phyloP scores from a whole-genome alignment of 2,888 invertebrate species.

The Anagyrus pseudococci region DNA sequence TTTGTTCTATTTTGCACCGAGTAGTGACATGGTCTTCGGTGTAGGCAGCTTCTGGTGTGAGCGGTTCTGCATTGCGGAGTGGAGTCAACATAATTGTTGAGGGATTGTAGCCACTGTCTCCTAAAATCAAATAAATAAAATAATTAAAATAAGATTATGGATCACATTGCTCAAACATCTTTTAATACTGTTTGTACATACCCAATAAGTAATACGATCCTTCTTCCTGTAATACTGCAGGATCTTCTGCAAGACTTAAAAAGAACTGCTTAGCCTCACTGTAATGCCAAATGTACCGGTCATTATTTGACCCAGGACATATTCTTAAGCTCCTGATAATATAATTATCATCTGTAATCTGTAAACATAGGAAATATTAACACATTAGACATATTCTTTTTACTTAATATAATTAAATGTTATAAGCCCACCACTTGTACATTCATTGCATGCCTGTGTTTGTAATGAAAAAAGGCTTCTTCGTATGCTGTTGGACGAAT shows the following conservation, averaged over 20 bases:
- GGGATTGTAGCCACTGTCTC: background rate
- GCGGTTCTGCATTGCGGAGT: background rate
- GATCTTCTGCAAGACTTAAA: background rate
- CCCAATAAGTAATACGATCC: background rate
- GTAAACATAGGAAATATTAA: no score
- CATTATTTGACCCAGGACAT: no score
- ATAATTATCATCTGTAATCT: no score
- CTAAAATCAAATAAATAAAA: background rate
- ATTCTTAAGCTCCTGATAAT: no score
- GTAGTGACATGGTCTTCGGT: background rate
- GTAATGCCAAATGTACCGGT: background rate
- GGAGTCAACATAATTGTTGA: background rate
- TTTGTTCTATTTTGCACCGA: background rate
- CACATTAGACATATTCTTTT: no score
- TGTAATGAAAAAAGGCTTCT: no score
- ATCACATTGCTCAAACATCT: background rate
- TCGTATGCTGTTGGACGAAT: no score
- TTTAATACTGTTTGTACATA: background rate
- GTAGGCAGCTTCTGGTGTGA: background rate
- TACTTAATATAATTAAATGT: no score
- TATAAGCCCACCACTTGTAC: no score
- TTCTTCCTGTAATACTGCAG: background rate
- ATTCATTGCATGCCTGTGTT: no score
- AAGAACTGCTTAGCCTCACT: background rate
- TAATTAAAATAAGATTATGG: no score